Evolutionary conservation across 2,113 vertebrate genomes (phyloP), one percentile per base, ranked within the genome.

Genomic region (Pelobates fuscus): DNA sequence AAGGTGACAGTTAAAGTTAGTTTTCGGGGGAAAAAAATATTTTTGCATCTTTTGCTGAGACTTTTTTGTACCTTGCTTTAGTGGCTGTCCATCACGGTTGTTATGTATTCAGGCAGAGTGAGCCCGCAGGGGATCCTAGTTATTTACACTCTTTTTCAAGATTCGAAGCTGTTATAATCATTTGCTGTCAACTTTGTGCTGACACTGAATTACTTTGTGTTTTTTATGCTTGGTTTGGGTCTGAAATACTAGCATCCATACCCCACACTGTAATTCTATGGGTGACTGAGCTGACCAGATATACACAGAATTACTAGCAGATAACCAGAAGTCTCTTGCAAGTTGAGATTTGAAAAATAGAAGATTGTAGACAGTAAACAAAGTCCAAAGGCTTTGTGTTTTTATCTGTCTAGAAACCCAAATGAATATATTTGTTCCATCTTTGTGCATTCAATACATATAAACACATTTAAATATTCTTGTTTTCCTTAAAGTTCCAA

Each of bases 131-230:
- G 91, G 91, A 92, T 89, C 89, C 90, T 87, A 88, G 87, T 92
- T 93, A 92, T 93, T 93, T 93, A 93, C 92, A 91, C 91, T 93
- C 89, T 92, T 93, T 91, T 92, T 90, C 91, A 91, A 90, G 88
- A 89, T 90, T 87, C 81, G 88, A 90, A 92, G 90, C 91, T 91
- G 91, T 93, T 93, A 92, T 92, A 93, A 93, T 92, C 90, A 92
- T 92, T 92, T 78, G 88, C 92, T 93, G 92, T 93, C 91, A 93
- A 92, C 90, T 93, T 93, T 93, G 88, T 93, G 91, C 91, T 93
- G 92, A 93, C 91, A 90, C 85, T 82, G 88, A 86, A 88, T 93
- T 92, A 92, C 88, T 91, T 92, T 91, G 88, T 92, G 88, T 80
- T 84, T 89, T 86, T 88, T 90, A 91, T 92, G 89, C 86, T 90